Conservation (phyloP, 2,113 vertebrate species). For the Oryzias curvinotus region DNA sequence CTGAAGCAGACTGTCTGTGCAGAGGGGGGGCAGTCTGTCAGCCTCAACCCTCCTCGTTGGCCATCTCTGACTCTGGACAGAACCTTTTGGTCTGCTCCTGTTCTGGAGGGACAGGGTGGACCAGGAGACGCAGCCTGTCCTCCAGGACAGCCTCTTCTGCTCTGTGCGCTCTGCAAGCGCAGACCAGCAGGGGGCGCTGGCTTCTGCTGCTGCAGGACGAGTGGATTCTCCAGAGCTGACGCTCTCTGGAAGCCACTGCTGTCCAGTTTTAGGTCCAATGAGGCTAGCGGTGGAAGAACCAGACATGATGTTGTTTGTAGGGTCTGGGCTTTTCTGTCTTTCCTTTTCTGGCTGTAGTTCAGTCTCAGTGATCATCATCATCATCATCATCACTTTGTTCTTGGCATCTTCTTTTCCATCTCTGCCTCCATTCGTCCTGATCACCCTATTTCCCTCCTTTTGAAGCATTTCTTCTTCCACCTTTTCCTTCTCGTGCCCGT, state of each 20-base stretch:
- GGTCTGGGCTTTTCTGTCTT: not conserved
- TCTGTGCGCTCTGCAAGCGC: conserved; percentile 65
- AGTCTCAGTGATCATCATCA: not conserved
- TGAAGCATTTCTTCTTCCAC: not conserved
- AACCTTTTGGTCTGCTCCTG: conserved; percentile 58
- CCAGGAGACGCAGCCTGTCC: conserved; percentile 83
- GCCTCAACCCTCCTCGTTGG: conserved; percentile 49
- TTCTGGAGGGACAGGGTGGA: conserved; percentile 78
- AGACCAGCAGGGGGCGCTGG: not conserved
- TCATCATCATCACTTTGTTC: not conserved
- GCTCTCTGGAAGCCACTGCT: not conserved
- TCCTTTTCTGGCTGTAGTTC: conserved; percentile 2
- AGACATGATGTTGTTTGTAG: not conserved
- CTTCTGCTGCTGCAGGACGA: not conserved
- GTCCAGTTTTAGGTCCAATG: not conserved
- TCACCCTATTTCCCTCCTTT: not conserved
- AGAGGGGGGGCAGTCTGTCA: conserved; percentile 73
- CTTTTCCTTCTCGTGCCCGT: not conserved
- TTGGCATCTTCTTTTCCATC: not conserved
- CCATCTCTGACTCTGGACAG: conserved; percentile 39
- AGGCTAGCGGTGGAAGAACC: too few species aligned
- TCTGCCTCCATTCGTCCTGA: not conserved
- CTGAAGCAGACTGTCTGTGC: conserved; percentile 73
- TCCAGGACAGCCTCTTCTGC: conserved; percentile 84
- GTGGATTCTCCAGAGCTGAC: not conserved